Base-by-base conservation (phyloP, 92 coral and sea anemone species). In the Heteractis magnifica region DNA sequence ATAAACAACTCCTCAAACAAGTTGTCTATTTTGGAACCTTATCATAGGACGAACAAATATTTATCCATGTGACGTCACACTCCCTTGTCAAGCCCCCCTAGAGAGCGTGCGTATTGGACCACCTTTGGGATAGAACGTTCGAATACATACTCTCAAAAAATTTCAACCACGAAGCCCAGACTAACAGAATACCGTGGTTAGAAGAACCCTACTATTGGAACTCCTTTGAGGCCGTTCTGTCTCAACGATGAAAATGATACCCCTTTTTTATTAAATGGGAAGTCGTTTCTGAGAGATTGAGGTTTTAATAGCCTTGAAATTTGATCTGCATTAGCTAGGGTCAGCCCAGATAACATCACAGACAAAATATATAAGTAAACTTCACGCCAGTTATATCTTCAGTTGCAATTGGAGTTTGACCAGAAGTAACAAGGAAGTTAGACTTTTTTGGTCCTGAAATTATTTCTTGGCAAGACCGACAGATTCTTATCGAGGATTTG, bases 261-360 rank as follows among this genome's bases (percentile, higher is more conserved):
- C 70, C 6, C 44, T 2, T 34, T n/a, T n/a, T 62, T 8, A 13
- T 23, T 62, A 4, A 62, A 62, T 62, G 70, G 70, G 70, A 62
- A 62, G 70, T 62, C 70, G 23, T 62, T 62, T 18, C 23, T 58
- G 70, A 62, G 70, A 62, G 70, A 62, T 62, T 62, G 23, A 62
- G 70, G 70, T 62, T 8, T 62, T 62, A 62, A 18, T 58, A 62
- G 70, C 70, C 18, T 16, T 18, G 70, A 62, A 62, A 62, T 18
- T 62, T 12, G 70, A 62, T 62, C 70, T 18, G 70, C 1, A 4
- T 34, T 18, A 5, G 26, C 70, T n/a, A 18, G 23, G 70, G 70
- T 62, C 70, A 62, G 20, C 70, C 70, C 26, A 62, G 70, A 62
- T 62, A 62, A 62, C 26, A 62, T 62, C 70, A 62, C 70, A 62